Percentiles rank a stretch among this genome's conserved stretches.
Conservation (phyloP, 53 echinoderm and acorn worm genomes). For the Arbacia lixula region DNA sequence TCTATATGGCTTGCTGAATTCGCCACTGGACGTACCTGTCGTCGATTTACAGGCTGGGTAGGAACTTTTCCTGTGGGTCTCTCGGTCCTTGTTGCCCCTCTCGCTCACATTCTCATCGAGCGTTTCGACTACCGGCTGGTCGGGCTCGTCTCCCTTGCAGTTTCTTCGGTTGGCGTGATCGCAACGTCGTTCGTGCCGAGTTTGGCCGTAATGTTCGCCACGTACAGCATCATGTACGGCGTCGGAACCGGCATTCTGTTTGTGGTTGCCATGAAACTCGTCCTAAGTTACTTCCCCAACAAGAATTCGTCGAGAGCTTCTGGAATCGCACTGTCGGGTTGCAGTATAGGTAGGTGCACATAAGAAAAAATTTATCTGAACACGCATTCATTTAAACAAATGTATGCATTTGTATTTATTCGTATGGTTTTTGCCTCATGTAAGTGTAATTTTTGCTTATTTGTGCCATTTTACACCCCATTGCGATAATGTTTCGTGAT, state of each 20-base stretch:
- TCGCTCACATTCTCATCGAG: constrained; percentile 19
- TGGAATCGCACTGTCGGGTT: background rate
- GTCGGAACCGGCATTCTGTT: background rate
- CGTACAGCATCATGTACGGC: constrained; percentile 32
- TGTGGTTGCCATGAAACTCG: background rate
- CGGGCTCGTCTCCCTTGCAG: background rate
- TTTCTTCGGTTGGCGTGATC: background rate
- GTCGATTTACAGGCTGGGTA: constrained; percentile 52
- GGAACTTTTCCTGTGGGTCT: background rate
- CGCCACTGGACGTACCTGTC: no score
- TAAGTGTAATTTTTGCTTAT: no score
- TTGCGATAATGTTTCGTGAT: no score
- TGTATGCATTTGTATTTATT: no score
- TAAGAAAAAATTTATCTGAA: no score
- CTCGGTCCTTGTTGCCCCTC: constrained; percentile 6
- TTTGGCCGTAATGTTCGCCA: background rate
- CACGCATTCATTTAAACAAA: no score
- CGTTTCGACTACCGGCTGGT: constrained; percentile 37
- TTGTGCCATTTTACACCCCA: no score
- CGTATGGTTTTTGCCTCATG: no score
- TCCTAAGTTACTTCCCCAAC: background rate
- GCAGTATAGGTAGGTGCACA: constrained; percentile 12
- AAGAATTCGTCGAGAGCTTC: constrained; percentile 1
- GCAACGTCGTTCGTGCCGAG: constrained; percentile 21
- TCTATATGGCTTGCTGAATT: no score